Percentiles rank a stretch among this genome's conserved stretches.
These are phyloP conservation scores for Bufo gargarizans DNA, from an alignment of 2,113 vertebrate species.

Conservation along the genomic window DNA sequence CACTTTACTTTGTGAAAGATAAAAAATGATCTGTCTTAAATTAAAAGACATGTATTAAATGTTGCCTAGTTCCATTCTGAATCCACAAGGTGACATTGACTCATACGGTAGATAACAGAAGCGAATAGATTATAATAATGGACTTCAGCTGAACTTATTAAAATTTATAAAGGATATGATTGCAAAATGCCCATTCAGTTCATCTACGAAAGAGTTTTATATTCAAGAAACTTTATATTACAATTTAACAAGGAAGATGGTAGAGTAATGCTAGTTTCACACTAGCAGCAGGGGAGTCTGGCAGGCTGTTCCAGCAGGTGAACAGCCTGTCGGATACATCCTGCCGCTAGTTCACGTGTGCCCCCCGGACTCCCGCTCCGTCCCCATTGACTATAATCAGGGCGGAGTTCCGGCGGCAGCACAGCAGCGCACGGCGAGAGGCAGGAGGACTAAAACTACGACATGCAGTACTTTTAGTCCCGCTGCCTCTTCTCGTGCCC, in stretches of 20 bases:
- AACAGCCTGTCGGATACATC: too few species aligned
- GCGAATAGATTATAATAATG: neutral
- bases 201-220: neutral
- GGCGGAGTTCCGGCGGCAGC: too few species aligned
- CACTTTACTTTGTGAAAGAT: constrained; percentile 50
- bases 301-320: too few species aligned
- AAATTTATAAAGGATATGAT: neutral
- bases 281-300: too few species aligned
- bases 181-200: neutral
- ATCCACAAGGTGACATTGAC: constrained; percentile 42
- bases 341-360: too few species aligned
- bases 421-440: too few species aligned
- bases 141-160: neutral
- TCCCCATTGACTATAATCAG: too few species aligned
- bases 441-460: too few species aligned
- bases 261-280: neutral
- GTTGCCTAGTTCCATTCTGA: neutral
- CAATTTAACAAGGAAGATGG: neutral
- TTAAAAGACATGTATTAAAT: constrained; percentile 23
- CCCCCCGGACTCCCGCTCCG: too few species aligned
- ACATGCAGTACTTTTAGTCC: too few species aligned
- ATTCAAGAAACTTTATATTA: neutral
- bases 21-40: constrained; percentile 16
- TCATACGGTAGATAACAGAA: neutral
- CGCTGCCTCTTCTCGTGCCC: too few species aligned